Conservation (phyloP, 2,113 vertebrate species). For the Otus sunia region DNA sequence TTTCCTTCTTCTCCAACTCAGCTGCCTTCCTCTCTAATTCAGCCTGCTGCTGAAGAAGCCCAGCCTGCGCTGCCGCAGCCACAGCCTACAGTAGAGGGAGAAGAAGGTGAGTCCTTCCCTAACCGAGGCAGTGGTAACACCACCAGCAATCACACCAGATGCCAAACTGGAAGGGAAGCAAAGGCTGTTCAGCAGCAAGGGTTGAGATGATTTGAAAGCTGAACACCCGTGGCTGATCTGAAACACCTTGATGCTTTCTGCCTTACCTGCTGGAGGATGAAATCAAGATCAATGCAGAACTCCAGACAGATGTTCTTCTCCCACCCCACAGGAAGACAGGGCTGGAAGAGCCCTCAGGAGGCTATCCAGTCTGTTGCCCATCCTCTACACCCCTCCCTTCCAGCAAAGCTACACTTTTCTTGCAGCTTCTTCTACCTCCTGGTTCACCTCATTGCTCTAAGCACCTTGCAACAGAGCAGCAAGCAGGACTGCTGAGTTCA, state of each 20-base stretch:
- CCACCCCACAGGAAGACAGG: neutral
- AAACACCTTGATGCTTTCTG: neutral
- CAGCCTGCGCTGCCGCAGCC: constrained; percentile 84
- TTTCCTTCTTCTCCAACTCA: constrained; percentile 91
- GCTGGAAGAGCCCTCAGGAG: neutral
- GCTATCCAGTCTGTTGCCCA: neutral
- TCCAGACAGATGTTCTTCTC: neutral
- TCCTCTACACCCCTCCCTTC: neutral
- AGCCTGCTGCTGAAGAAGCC: constrained; percentile 90
- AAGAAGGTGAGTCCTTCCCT: neutral
- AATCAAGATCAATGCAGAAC: neutral
- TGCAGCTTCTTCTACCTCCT: neutral
- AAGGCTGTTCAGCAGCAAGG: neutral
- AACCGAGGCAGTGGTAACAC: accelerated
- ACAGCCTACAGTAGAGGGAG: constrained; percentile 67
- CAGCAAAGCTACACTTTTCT: neutral
- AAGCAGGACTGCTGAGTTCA: neutral
- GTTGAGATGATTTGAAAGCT: neutral
- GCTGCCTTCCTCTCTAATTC: constrained; percentile 95
- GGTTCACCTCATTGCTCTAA: neutral
- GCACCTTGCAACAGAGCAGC: neutral
- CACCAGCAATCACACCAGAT: neutral
- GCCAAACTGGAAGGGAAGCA: neutral
- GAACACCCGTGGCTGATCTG: neutral
- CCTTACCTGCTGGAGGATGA: neutral